Evolutionary conservation across 2,797 vertebrate genomes (phyloP), one percentile per base, ranked within the genome.

Genomic region (Enteromius radiatus): DNA sequence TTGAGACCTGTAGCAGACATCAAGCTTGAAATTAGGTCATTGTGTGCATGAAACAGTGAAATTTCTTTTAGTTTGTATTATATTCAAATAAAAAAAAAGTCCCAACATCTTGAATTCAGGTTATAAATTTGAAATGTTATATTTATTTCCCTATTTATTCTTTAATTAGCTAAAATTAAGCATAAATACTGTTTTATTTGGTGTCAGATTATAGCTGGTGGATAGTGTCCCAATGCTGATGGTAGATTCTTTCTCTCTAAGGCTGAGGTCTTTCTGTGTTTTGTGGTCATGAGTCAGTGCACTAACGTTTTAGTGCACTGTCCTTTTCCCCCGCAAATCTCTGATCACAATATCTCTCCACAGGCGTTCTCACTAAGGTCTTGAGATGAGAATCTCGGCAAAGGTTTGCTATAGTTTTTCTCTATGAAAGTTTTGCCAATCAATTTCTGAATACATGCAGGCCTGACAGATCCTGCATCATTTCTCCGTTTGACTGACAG

Each of bases 381-480:
- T 70, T 38, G 69, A 79, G 36, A 75, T 78, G 19, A 81, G 49
- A 84, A 82, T 73, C 68, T 78, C 59, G 17, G 56, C 43, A n/a
- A 49, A 10, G 79, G 82, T 81, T 78, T 81, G 63, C 64, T 81
- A 12, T 41, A 45, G 84, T 67, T 80, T 81, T 59, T 65, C 15
- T 33, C 82, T 76, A 43, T 78, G 79, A 82, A 85, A 86, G 76
- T 87, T 87, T 83, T 82, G 76, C 61, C 81, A 86, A 85, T 80
- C 86, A 81, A 68, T 85, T 83, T 88, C 63, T 84, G 84, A 84
- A 69, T 84, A 52, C 82, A 76, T 79, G 54, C 80, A 38, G 77
- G 15, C 23, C 77, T 88, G 85, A 89, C 88, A 85, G 79, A 78
- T 83, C 87, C 74, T 38, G 28, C 87, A 85, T 81, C 86, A 79